phyloP scores from a whole-genome alignment of 1,140 invertebrate genomes.

The Ceratosolen fusciceps region DNA sequence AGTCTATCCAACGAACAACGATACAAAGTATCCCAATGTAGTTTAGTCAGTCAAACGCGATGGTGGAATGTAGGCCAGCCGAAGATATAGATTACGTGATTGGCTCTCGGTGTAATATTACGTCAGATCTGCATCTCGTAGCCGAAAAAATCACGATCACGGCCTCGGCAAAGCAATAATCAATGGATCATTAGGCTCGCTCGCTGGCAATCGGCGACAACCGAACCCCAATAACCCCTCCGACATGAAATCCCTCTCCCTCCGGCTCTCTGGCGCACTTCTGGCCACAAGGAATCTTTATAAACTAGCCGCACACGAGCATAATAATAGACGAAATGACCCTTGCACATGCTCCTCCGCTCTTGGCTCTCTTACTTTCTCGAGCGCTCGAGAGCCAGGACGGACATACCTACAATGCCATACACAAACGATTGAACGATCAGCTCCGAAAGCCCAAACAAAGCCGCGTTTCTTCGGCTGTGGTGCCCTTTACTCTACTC shows the following conservation, averaged over 20 bases:
- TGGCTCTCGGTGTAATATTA: not conserved
- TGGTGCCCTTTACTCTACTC: not conserved
- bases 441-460: constrained; percentile 15
- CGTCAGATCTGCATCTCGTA: constrained; percentile 18
- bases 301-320: not conserved
- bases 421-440: constrained; percentile 16
- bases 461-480: constrained; percentile 17
- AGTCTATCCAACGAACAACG: too few relatives aligned
- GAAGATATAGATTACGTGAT: not conserved
- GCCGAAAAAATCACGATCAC: not conserved
- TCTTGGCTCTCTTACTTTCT: constrained; percentile 13
- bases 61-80: not conserved
- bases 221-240: too few relatives aligned
- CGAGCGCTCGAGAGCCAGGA: not conserved
- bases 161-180: not conserved
- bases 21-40: not conserved
- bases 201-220: not conserved
- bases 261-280: not conserved
- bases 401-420: too few relatives aligned
- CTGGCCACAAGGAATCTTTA: not conserved
- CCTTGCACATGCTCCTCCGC: not conserved
- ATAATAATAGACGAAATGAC: constrained; percentile 20
- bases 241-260: not conserved
- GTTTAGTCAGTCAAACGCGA: not conserved
- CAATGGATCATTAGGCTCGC: not conserved